Conservation (phyloP, 2,113 vertebrate genomes). For the Myiopsitta monachus region DNA sequence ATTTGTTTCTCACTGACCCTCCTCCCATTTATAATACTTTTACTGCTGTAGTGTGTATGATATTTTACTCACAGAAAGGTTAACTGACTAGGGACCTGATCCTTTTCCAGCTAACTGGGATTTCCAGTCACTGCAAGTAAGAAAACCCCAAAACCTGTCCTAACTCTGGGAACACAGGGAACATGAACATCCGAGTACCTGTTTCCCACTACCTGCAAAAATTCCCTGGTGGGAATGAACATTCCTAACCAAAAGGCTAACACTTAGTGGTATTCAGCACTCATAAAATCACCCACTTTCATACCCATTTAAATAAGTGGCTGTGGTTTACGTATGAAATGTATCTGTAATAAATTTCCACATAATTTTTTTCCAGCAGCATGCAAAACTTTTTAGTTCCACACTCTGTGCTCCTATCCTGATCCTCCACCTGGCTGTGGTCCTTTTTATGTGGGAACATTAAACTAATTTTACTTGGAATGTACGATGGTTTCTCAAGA, state of each 20-base stretch:
- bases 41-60: too few species aligned
- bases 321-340: constrained; percentile 80
- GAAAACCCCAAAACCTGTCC: background rate
- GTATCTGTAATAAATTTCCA: constrained; percentile 75
- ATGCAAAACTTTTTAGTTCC: constrained; percentile 93
- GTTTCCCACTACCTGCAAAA: background rate
- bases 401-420: constrained; percentile 78
- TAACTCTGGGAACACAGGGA: background rate
- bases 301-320: constrained; percentile 71
- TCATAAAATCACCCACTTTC: constrained; percentile 60
- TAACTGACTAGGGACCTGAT: background rate
- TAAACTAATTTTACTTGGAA: constrained; percentile 93
- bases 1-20: background rate
- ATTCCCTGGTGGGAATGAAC: background rate
- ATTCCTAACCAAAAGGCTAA: constrained; percentile 43
- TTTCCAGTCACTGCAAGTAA: background rate
- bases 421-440: constrained; percentile 86
- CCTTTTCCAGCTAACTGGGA: background rate
- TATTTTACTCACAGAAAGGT: background rate
- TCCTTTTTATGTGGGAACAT: constrained; percentile 90
- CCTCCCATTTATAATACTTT: background rate
- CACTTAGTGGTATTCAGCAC: constrained; percentile 34
- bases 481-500: constrained; percentile 97
- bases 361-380: constrained; percentile 81
- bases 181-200: background rate